These are phyloP conservation scores for Alectura lathami DNA, from an alignment of 2,113 vertebrate genomes.

Conservation along the genomic window DNA sequence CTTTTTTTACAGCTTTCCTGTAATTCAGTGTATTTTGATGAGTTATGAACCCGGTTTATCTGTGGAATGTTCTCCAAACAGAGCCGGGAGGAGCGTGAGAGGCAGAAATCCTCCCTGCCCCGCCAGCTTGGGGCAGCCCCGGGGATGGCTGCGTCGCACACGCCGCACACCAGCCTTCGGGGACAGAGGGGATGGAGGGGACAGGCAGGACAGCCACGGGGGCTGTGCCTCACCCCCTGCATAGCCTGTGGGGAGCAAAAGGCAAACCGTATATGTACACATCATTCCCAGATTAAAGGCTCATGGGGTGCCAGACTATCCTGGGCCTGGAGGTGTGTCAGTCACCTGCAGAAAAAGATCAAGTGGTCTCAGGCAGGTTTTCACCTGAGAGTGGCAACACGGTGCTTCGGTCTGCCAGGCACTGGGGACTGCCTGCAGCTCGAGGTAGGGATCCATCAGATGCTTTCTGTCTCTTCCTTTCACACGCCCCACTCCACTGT, in stretches of 20 bases:
- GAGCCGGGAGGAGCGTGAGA: not conserved
- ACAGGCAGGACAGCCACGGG: rapidly evolving
- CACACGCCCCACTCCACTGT: not conserved
- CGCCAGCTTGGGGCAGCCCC: rapidly evolving
- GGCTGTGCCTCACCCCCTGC: not conserved
- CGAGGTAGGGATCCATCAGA: not conserved
- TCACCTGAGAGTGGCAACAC: not conserved
- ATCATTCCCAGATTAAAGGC: not conserved
- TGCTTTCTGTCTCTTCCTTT: not conserved
- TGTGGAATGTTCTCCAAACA: slow-evolving; percentile 15
- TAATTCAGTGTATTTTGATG: slow-evolving; percentile 33
- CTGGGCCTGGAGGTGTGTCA: not conserved
- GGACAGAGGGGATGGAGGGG: rapidly evolving
- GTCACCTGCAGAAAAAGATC: not conserved
- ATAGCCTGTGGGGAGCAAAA: not conserved
- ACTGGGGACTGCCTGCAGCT: rapidly evolving
- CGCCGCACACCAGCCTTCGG: rapidly evolving
- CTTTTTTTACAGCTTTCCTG: slow-evolving; percentile 43
- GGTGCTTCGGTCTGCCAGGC: not conserved
- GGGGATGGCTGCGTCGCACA: rapidly evolving
- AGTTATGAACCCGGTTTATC: slow-evolving; percentile 40
- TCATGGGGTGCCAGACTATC: rapidly evolving
- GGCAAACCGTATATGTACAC: not conserved
- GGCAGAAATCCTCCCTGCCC: not conserved
- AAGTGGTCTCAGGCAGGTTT: not conserved